Evolutionary conservation across 2,797 vertebrate genomes (phyloP).

Genomic region (Apogon hyalosoma): DNA sequence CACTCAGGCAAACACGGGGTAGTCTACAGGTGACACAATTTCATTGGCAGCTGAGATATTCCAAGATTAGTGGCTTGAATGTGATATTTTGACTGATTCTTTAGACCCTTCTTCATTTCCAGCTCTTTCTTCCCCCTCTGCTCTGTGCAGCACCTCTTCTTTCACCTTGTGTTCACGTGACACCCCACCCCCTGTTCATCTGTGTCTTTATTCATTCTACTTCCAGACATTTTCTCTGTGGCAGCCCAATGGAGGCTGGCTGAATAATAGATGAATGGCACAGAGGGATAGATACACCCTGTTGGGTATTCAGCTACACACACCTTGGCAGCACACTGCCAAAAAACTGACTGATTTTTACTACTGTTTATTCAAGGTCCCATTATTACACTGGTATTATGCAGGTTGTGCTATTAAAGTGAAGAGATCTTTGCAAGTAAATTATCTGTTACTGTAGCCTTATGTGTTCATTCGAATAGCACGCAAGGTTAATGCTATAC

Average conservation of each 20-base stretch:
- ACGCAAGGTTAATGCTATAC: slow-evolving; percentile 17
- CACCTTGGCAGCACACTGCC: slow-evolving; percentile 20
- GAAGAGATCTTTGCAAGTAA: slow-evolving; percentile 3
- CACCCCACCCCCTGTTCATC: slow-evolving; percentile 29
- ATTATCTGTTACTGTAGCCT: neutral
- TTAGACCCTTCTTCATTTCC: neutral
- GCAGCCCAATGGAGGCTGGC: slow-evolving; percentile 52
- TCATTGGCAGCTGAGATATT: too few species aligned
- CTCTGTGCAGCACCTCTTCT: slow-evolving; percentile 15
- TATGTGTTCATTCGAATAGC: slow-evolving; percentile 6
- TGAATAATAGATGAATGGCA: slow-evolving; percentile 81
- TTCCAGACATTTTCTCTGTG: slow-evolving; percentile 44
- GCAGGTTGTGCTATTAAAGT: slow-evolving; percentile 11
- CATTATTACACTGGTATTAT: slow-evolving; percentile 23
- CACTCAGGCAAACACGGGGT: too few species aligned
- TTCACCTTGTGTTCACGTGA: slow-evolving; percentile 36
- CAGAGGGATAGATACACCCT: slow-evolving; percentile 50
- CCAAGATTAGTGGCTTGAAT: neutral
- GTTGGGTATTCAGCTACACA: slow-evolving; percentile 34
- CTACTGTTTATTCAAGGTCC: slow-evolving; percentile 12
- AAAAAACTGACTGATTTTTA: slow-evolving; percentile 37
- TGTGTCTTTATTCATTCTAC: slow-evolving; percentile 31
- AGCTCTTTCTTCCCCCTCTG: neutral
- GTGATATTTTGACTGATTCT: slow-evolving; percentile 1
- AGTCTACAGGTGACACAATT: too few species aligned